Percentiles rank a stretch among this genome's conserved stretches.
These are phyloP conservation scores for Ariopsis seemanni DNA, from an alignment of 2,113 vertebrate genomes.

Conservation along the genomic window DNA sequence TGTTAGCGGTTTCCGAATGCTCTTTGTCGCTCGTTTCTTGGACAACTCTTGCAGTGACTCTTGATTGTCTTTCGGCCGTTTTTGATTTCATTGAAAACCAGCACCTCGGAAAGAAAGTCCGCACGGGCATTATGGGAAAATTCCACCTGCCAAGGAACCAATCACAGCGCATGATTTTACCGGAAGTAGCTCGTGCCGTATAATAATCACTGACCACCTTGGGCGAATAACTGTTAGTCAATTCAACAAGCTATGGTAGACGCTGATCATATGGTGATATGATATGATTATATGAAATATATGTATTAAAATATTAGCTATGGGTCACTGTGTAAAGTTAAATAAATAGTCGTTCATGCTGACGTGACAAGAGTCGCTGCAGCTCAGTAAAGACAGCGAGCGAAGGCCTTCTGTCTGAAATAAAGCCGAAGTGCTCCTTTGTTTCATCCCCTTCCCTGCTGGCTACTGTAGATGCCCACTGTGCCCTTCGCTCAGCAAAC, in stretches of 20 bases:
- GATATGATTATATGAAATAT: not conserved
- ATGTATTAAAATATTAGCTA: not conserved
- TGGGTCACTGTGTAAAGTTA: not conserved
- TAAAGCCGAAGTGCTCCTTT: constrained; percentile 45
- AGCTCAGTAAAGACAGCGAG: not conserved
- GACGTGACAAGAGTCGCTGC: not conserved
- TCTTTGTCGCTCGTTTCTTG: too few relatives aligned
- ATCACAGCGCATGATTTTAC: too few relatives aligned
- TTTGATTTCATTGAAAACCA: too few relatives aligned
- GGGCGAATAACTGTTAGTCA: not conserved
- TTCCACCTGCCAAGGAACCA: too few relatives aligned
- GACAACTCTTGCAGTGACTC: too few relatives aligned
- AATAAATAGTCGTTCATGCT: not conserved
- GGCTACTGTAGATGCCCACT: constrained; percentile 38
- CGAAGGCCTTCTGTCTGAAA: constrained; percentile 27
- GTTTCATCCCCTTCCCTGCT: constrained; percentile 46
- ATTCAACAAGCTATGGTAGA: not conserved
- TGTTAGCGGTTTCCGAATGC: too few relatives aligned
- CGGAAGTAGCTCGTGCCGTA: too few relatives aligned
- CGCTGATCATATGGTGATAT: not conserved
- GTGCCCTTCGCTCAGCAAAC: constrained; percentile 53
- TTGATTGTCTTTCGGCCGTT: too few relatives aligned
- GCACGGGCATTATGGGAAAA: too few relatives aligned
- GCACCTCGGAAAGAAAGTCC: too few relatives aligned
- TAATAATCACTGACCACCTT: too few relatives aligned